Base-by-base conservation (phyloP, 1,140 invertebrate genomes). In the Galleria mellonella region DNA sequence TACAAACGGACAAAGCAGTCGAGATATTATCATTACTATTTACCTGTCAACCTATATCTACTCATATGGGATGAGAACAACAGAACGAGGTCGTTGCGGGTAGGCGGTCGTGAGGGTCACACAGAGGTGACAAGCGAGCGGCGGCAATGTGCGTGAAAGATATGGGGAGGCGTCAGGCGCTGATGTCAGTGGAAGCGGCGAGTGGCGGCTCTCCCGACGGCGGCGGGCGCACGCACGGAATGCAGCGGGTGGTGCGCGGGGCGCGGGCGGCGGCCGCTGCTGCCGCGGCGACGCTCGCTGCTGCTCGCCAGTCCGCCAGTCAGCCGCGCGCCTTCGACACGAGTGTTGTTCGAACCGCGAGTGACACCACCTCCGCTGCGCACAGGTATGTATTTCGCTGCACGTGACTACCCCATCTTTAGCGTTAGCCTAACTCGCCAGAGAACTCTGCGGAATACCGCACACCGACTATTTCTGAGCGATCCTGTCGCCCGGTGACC, bases 271-370 rank as follows among this genome's bases (percentile, higher is more conserved):
- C 50, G 59, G 66, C 55, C 58, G 68, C 61, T 72, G 76, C 75
- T 77, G 74, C 64, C 72, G 71, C 67, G 64, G 55, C 72, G 69
- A 63, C 62, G 64, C 54, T 65, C 62, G 53, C 53, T 74, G 68
- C 65, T 73, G 17, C 35, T 9, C 35, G 14, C 72, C 66, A 61
- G 70, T 61, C 66, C 71, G 72, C 66, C 79, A 81, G 73, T 82
- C 67, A 47, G 75, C 70, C 74, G 76, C 76, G 76, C 74, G 76
- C 76, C 70, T 65, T 72, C 69, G 65, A 69, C 70, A 64, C 71
- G 74, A 72, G 65, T 68, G 70, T 59, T 71, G 62, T 72, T 55
- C 66, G 57, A 64, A 50, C 50, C 51, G 55, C 57, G 62, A 54
- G 46, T 38, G 31, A 49, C 40, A 55, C 41, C 72, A 51, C 54